Evolutionary conservation across 2,113 vertebrate genomes (phyloP).

Genomic region (Gobiocypris rarus): DNA sequence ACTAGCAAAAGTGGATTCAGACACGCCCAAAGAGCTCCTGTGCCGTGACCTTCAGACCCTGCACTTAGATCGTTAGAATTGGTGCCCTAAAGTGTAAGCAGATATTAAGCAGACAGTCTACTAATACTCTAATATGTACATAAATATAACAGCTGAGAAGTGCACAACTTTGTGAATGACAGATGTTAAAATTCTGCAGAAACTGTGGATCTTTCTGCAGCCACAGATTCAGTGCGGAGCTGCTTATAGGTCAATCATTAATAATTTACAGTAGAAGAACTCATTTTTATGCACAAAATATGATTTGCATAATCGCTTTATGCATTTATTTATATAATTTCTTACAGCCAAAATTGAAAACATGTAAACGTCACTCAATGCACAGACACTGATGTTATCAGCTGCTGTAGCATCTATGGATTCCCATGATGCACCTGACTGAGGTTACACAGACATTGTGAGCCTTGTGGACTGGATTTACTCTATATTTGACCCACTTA

Average conservation of each 20-base stretch:
- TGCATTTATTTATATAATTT: not conserved
- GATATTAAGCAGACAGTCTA: too few relatives aligned
- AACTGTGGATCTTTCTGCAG: not conserved
- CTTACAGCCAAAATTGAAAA: not conserved
- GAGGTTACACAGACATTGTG: not conserved
- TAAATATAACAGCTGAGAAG: not conserved
- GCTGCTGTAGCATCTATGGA: not conserved
- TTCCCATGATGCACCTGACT: constrained; percentile 29
- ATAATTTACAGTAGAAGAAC: constrained; percentile 39
- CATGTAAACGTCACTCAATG: not conserved
- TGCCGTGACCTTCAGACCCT: too few relatives aligned
- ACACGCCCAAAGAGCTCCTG: too few relatives aligned
- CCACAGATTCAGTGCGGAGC: not conserved
- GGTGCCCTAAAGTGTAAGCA: too few relatives aligned
- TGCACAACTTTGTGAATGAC: not conserved
- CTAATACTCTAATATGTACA: not conserved
- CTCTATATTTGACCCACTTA: constrained; percentile 5
- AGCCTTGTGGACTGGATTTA: not conserved
- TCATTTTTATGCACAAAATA: constrained; percentile 7
- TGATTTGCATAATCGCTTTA: not conserved
- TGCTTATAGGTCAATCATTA: constrained; percentile 47
- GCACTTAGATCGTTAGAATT: too few relatives aligned
- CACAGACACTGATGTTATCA: not conserved
- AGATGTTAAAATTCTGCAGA: not conserved
- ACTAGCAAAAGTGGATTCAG: too few relatives aligned